Conservation (phyloP, 2,797 vertebrate genomes). For the Peromyscus eremicus region DNA sequence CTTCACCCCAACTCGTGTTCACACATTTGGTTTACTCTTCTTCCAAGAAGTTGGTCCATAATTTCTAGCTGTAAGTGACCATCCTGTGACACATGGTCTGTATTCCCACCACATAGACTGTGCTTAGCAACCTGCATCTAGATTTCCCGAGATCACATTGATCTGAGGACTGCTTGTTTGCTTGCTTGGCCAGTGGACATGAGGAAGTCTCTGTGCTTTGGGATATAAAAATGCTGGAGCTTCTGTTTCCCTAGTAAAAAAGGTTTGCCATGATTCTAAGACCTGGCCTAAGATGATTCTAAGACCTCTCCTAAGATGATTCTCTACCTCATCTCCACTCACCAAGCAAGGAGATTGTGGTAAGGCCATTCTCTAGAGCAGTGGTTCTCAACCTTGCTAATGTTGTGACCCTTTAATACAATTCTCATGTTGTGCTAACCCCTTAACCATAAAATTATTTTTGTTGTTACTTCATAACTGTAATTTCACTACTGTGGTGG, state of each 20-base stretch:
- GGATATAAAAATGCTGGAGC: neutral
- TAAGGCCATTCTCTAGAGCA: neutral
- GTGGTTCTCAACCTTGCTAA: no score
- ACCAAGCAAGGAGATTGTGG: neutral
- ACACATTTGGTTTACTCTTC: neutral
- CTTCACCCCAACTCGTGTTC: neutral
- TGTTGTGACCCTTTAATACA: no score
- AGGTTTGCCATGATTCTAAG: neutral
- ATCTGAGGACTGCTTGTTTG: neutral
- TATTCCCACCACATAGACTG: neutral
- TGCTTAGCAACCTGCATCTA: neutral
- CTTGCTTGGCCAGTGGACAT: neutral
- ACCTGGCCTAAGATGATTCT: neutral
- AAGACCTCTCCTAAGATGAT: neutral
- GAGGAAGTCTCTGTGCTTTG: neutral
- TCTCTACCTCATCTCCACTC: neutral
- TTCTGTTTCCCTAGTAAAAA: neutral
- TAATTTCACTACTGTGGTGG: no score
- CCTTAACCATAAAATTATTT: no score
- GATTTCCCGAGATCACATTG: neutral
- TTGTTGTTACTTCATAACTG: no score
- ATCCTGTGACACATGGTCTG: neutral
- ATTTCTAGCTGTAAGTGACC: no score
- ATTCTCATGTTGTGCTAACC: no score
- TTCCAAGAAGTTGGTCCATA: neutral